phyloP scores from a whole-genome alignment of 2,113 vertebrate genomes.

The Eulacestoma nigropectus region DNA sequence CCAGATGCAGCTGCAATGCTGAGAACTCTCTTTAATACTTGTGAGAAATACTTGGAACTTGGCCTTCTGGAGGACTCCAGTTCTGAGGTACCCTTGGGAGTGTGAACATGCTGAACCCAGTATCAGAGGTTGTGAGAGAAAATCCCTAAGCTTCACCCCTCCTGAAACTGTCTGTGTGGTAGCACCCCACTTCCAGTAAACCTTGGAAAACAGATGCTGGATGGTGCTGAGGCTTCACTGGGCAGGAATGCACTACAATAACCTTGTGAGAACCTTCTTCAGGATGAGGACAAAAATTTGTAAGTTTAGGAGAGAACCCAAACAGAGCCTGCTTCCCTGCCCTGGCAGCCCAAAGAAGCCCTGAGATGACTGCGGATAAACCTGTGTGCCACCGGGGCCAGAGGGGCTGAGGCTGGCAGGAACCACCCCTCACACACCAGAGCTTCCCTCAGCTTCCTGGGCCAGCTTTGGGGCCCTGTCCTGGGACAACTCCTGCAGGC shows the following conservation, averaged over 20 bases:
- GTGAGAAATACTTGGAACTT: background rate
- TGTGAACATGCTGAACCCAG: background rate
- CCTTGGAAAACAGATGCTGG: background rate
- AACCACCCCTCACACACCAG: accelerated
- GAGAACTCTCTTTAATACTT: background rate
- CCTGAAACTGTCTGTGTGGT: background rate
- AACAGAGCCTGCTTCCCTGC: background rate
- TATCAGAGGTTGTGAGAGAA: background rate
- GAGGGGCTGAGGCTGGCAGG: background rate
- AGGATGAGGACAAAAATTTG: background rate
- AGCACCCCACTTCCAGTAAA: background rate
- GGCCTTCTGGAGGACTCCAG: background rate
- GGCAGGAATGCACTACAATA: background rate
- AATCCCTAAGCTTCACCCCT: background rate
- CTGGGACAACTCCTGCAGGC: background rate
- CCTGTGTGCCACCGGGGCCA: accelerated
- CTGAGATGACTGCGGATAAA: background rate
- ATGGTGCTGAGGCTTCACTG: background rate
- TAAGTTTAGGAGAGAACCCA: background rate
- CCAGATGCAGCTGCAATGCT: background rate
- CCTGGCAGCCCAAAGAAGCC: background rate
- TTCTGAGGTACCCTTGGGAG: background rate
- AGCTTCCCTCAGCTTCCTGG: background rate
- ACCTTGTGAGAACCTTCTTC: background rate
- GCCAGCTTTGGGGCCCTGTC: no score